These are phyloP conservation scores for Drosophila chauvacae DNA, from an alignment of 1,140 invertebrate species.

Conservation along the genomic window DNA sequence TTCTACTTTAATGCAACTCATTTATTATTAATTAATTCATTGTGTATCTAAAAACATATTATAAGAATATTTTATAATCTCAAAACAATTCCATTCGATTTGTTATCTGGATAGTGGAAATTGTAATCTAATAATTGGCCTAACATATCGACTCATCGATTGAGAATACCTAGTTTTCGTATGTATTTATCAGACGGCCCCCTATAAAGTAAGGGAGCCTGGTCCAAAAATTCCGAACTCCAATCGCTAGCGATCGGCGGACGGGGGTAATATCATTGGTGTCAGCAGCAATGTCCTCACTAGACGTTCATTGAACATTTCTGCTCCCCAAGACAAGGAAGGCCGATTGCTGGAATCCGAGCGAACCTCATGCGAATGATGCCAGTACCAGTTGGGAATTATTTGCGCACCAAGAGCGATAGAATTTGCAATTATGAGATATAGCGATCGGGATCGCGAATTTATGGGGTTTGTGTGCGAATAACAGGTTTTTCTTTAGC, in stretches of 20 bases:
- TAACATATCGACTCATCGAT: background rate
- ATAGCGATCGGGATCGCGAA: constrained; percentile 30
- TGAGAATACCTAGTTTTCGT: background rate
- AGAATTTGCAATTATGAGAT: constrained; percentile 12
- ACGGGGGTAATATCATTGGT: constrained; percentile 76
- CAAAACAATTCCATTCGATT: background rate
- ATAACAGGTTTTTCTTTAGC: constrained; percentile 21
- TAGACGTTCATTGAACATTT: constrained; percentile 80
- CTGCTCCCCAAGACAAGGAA: constrained; percentile 81
- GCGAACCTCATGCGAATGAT: background rate
- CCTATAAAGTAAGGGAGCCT: constrained; percentile 75
- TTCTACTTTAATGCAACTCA: too few species aligned
- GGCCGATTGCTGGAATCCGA: constrained; percentile 26
- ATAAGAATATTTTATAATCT: background rate
- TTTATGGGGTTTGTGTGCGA: constrained; percentile 7
- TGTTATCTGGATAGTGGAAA: too few species aligned
- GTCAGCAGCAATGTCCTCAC: constrained; percentile 79
- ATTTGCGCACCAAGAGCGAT: background rate
- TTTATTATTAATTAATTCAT: too few species aligned
- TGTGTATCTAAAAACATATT: background rate
- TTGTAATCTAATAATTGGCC: background rate
- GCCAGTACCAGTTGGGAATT: constrained; percentile 65
- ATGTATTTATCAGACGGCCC: constrained; percentile 61
- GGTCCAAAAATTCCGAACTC: constrained; percentile 73
- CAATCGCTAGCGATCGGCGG: constrained; percentile 29